phyloP scores from a whole-genome alignment of 1,140 invertebrate species.

The Drosophila elegans region DNA sequence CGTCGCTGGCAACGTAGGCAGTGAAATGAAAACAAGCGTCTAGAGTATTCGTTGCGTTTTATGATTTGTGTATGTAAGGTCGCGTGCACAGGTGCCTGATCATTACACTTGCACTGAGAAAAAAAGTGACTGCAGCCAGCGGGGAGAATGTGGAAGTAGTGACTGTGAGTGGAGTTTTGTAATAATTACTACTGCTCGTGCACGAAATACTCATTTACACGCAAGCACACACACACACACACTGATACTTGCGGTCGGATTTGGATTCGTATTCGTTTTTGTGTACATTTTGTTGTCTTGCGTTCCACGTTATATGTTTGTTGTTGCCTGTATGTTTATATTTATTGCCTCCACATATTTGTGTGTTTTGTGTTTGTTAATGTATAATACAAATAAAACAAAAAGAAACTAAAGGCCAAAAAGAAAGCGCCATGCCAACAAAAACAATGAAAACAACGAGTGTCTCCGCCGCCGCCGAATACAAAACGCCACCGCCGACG shows the following conservation, averaged over 20 bases:
- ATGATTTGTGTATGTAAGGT: constrained; percentile 34
- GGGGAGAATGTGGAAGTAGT: constrained; percentile 29
- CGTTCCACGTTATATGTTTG: constrained; percentile 53
- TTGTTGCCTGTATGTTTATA: constrained; percentile 64
- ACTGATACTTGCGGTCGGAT: constrained; percentile 47
- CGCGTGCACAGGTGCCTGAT: constrained; percentile 64
- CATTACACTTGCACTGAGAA: constrained; percentile 35
- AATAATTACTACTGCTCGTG: constrained; percentile 67
- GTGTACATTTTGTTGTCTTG: constrained; percentile 71
- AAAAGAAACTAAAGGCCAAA: constrained; percentile 34
- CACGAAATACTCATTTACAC: constrained; percentile 73
- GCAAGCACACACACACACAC: constrained; percentile 27
- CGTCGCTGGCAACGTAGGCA: constrained; percentile 20
- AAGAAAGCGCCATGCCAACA: constrained; percentile 60
- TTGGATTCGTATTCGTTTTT: constrained; percentile 48
- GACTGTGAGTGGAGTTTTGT: constrained; percentile 64
- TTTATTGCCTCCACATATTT: constrained; percentile 59
- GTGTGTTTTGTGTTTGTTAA: constrained; percentile 65
- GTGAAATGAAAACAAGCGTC: constrained; percentile 58
- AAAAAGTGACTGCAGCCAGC: constrained; percentile 47
- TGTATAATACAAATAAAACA: constrained; percentile 33
- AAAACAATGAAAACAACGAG: constrained; percentile 61
- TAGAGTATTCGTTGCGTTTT: constrained; percentile 14
- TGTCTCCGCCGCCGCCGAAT: constrained; percentile 43
- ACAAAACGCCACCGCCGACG: constrained; percentile 59